phyloP scores from a whole-genome alignment of 2,113 vertebrate genomes.

The Eulemur macaco region DNA sequence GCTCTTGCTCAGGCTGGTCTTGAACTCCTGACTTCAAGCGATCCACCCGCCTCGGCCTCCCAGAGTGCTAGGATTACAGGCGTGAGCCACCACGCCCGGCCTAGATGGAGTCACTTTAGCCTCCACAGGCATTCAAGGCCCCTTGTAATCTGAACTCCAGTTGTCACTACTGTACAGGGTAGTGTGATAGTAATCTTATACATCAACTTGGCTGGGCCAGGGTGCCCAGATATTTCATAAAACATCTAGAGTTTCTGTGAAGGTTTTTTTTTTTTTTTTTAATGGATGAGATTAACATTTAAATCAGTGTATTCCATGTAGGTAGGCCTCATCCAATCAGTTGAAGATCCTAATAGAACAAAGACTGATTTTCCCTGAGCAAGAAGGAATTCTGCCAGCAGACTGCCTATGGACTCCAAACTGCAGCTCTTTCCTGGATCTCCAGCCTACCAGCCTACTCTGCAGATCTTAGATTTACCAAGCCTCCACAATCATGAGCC shows the following conservation, averaged over 20 bases:
- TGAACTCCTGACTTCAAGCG: too few relatives aligned
- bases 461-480: not conserved
- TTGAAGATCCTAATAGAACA: not conserved
- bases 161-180: not conserved
- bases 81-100: too few relatives aligned
- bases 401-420: not conserved
- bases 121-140: not conserved
- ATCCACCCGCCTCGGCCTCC: too few relatives aligned
- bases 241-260: not conserved
- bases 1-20: too few relatives aligned
- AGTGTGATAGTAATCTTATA: not conserved
- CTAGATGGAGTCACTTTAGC: too few relatives aligned
- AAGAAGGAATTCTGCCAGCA: not conserved
- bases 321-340: not conserved
- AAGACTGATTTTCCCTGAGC: not conserved
- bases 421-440: not conserved
- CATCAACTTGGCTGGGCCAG: not conserved
- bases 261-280: not conserved
- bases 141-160: not conserved
- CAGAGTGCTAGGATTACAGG: too few relatives aligned
- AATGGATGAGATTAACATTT: slow-evolving; percentile 13
- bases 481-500: not conserved
- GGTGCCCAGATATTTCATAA: not conserved
- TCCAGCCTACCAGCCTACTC: not conserved
- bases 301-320: not conserved